Evolutionary conservation across 2,888 invertebrate genomes (phyloP), one percentile per base, ranked within the genome.

Genomic region (Dinocampus coccinellae): DNA sequence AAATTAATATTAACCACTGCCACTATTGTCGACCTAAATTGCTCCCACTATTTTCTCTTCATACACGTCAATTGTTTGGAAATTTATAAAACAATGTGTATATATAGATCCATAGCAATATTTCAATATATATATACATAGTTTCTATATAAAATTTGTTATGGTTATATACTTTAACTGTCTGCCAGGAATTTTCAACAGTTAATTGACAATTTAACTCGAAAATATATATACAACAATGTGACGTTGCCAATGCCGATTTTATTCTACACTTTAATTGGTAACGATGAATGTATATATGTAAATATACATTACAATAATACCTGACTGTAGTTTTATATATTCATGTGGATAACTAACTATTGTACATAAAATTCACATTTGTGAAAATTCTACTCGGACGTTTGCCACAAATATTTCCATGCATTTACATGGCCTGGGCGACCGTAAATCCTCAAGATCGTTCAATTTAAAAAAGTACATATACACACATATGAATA

Each of bases 361-460:
- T 16, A 34, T 36, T 39, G 66, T 57, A 57, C 55, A 66, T 66
- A 66, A 66, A 66, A 66, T 66, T 66, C 57, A 26, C 57, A 66
- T 66, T 57, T 55, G 55, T 33, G 34, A 39, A 39, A 66, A 66
- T 57, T 66, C 66, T 39, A 55, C 57, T 63, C 63, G 57, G 34
- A 66, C 66, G 66, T n/a, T 57, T 39, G 33, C 57, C 57, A 57
- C 72, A 72, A 62, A 72, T 72, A 72, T 72, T 72, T 63, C 63
- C 67, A 67, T 72, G 67, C 71, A 72, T 72, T 72, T 72, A 72
- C 71, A 72, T 68, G 62, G 72, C 71, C 53, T 62, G 58, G 42
- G 67, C 58, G 57, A 72, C 67, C 72, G 72, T 72, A 72, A 72
- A 72, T 72, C 72, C 72, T 72, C 72, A 72, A 72, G 72, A 72